Evolutionary conservation across 2,797 vertebrate genomes (phyloP), one percentile per base, ranked within the genome.

Genomic region (Coranthus polyacanthus): DNA sequence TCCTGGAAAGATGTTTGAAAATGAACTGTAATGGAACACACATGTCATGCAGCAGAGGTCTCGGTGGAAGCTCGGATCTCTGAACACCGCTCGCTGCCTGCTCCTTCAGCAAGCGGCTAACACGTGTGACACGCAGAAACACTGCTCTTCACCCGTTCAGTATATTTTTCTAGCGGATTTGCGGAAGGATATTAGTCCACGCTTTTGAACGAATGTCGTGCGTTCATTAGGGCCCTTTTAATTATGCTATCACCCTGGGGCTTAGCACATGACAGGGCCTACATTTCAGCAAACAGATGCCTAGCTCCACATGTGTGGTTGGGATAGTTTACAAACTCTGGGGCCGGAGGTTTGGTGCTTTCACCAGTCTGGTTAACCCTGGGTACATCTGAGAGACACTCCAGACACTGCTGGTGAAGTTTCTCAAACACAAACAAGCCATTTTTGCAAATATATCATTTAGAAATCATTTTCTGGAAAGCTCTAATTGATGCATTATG

Each of bases 11-110:
- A 90, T 79, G 86, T 88, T 92, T 92, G 83, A 94, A 92, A 90
- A 84, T 54, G 72, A 84, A 62, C 67, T 39, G 65, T 94, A 94
- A 94, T 94, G 85, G 89, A 92, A 93, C 75, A 92, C 94, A 94
- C 77, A 83, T 94, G 93, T 92, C 81, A 77, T 50, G 82, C 74
- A 67, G 69, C 75, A 63, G 77, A 87, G 79, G 81, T 75, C 81
- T 85, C 57, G 72, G 87, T 32, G 77, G 82, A 91, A 82, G 57
- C 72, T 52, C 49, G 51, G 38, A 80, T 86, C 69, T 79, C 71
- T 29, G 26, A 26, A 37, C 22, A 43, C 76, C 50, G 63, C 83
- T 69, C 64, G 17, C 72, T 47, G 58, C 47, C 59, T 45, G 52
- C 85, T 82, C 75, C 74, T 72, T 75, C 60, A 76, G 69, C 58